Evolutionary conservation across 1,140 invertebrate genomes (phyloP), one percentile per base, ranked within the genome.

Genomic region (Heliothis subflexa): DNA sequence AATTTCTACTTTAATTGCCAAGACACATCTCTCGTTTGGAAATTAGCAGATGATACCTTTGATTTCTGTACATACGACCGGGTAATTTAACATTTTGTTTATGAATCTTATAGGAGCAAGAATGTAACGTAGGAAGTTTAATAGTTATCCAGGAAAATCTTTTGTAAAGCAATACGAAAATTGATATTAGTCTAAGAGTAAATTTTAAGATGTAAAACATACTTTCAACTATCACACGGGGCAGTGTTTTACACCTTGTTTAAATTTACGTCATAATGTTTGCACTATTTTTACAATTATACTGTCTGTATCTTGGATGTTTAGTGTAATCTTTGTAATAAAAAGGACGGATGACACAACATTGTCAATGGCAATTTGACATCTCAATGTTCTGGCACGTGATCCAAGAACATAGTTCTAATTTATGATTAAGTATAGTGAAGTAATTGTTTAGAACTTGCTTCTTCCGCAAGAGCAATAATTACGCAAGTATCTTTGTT

Each of bases 281-380:
- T 52, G n/a, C 66, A 71, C 16, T 74, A 74, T 61, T 40, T 59
- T 64, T 33, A 50, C 16, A 59, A 14, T 16, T 62, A 21, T 49
- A 68, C 40, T 68, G 28, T 45, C 61, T 45, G 61, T 45, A 64
- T 62, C 72, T 25, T 75, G 25, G 49, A 25, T 75, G 73, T 75
- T 50, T 75, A 75, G 73, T 52, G 28, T 74, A 74, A 59, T 61
- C 45, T 75, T 75, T 33, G 16, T 50, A 70, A 64, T 75, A 52
- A 49, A 47, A 57, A 21, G 50, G 61, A 74, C 33, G 40, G 50
- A 62, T 50, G 73, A 52, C 59, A 64, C 64, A 49, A 74, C 62
- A 55, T 74, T 75, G 59, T 64, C 47, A 64, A 52, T 33, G 73
- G 18, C 73, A 75, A 75, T 75, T 75, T 75, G 73, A 52, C 73